Evolutionary conservation across 2,888 invertebrate genomes (phyloP).

Genomic region (Ochropleura plecta): DNA sequence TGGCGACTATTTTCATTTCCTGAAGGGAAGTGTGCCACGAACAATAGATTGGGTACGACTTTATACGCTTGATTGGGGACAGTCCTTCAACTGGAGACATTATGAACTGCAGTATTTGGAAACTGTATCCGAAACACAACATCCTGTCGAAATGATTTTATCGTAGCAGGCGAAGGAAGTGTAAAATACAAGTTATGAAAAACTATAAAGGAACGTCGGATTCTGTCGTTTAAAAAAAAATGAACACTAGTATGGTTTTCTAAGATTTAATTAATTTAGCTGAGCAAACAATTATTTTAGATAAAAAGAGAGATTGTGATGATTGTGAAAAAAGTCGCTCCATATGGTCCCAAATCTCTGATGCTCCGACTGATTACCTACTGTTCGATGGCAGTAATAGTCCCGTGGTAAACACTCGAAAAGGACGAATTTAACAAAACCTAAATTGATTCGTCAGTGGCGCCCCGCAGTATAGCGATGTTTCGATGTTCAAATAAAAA

Average conservation of each 20-base stretch:
- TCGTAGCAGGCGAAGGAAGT: neutral
- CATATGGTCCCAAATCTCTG: neutral
- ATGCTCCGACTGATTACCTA: neutral
- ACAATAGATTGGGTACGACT: slow-evolving; percentile 65
- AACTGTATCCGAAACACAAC: slow-evolving; percentile 13
- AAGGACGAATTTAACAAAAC: slow-evolving; percentile 25
- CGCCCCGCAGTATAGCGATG: slow-evolving; percentile 19
- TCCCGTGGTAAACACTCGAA: neutral
- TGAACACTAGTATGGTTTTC: neutral
- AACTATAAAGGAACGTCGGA: neutral
- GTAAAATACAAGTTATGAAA: neutral
- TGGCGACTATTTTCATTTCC: slow-evolving; percentile 45
- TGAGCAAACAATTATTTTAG: neutral
- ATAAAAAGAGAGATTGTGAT: neutral
- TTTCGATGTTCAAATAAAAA: slow-evolving; percentile 55
- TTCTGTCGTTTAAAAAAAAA: neutral
- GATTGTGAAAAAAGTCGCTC: neutral
- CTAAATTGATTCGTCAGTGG: slow-evolving; percentile 51
- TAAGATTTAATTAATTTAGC: neutral
- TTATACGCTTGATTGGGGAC: slow-evolving; percentile 53
- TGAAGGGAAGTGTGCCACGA: slow-evolving; percentile 63
- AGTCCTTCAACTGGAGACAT: slow-evolving; percentile 41
- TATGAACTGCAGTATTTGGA: slow-evolving; percentile 26
- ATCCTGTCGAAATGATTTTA: slow-evolving; percentile 4
- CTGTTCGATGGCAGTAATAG: no score